Percentiles rank a stretch among this genome's conserved stretches.
phyloP scores from a whole-genome alignment of 64 coral and sea anemone species.

The Stylophora pistillata region DNA sequence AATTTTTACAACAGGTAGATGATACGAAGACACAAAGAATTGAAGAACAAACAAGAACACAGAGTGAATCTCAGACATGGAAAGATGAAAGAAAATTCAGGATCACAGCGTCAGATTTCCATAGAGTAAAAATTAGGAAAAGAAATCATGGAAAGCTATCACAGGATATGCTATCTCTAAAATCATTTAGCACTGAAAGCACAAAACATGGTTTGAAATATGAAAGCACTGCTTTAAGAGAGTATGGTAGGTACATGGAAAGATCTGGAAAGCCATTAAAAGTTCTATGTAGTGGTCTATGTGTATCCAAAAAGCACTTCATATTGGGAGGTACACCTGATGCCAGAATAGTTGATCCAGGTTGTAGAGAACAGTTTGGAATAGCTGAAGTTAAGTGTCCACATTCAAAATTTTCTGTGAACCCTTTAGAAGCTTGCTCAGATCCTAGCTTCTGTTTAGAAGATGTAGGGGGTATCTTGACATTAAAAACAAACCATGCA shows the following conservation, averaged over 20 bases:
- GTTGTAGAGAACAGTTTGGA: constrained; percentile 48
- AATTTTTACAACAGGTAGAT: constrained; percentile 40
- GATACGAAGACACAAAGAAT: constrained; percentile 33
- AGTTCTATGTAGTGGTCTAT: constrained; percentile 47
- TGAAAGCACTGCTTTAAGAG: constrained; percentile 44
- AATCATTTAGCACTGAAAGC: constrained; percentile 1
- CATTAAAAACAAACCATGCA: constrained; percentile 57
- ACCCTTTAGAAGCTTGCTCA: constrained; percentile 56
- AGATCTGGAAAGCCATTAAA: constrained; percentile 54
- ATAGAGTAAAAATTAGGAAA: constrained; percentile 50
- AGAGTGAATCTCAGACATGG: constrained; percentile 41
- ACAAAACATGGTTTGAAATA: constrained; percentile 56
- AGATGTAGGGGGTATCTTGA: constrained; percentile 35
- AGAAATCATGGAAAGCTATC: constrained; percentile 70
- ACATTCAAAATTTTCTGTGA: constrained; percentile 41
- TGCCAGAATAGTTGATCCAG: constrained; percentile 67
- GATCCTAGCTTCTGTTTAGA: constrained; percentile 66
- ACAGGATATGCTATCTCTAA: constrained; percentile 39
- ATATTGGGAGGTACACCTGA: constrained; percentile 66
- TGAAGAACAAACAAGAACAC: constrained; percentile 56
- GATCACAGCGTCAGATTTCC: constrained; percentile 66
- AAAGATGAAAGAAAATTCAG: constrained; percentile 48
- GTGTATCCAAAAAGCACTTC: constrained; percentile 35
- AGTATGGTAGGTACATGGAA: constrained; percentile 47
- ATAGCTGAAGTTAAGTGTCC: constrained; percentile 56